Evolutionary conservation across 2,888 invertebrate genomes (phyloP).

Genomic region (Heliconius ethilla): DNA sequence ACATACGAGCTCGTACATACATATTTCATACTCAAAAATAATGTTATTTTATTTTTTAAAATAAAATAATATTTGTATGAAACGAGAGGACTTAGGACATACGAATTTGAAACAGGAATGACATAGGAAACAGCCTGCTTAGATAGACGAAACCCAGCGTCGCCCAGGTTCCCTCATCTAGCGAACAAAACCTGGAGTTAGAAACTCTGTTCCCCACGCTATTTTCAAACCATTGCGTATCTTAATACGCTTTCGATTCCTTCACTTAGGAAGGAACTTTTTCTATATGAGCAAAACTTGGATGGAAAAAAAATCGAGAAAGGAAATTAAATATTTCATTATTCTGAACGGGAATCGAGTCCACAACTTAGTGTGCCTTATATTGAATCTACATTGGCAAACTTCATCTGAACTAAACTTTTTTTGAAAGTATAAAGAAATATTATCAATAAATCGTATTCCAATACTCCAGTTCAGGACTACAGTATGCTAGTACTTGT

Average conservation of each 20-base stretch:
- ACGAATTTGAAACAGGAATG: no score
- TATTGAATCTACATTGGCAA: background rate
- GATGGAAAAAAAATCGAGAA: background rate
- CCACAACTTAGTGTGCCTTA: background rate
- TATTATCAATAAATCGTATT: background rate
- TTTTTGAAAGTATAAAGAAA: background rate
- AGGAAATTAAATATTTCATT: background rate
- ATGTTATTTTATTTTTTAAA: no score
- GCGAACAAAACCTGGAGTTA: background rate
- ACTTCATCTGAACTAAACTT: background rate
- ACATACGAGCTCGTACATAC: background rate
- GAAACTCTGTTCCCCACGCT: no score
- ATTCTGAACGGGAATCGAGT: background rate
- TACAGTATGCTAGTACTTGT: constrained; percentile 4
- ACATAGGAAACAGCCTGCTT: no score
- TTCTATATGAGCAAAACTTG: background rate
- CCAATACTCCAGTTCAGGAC: background rate
- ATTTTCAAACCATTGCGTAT: background rate
- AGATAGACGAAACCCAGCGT: no score
- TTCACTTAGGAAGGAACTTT: no score
- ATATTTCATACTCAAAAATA: no score
- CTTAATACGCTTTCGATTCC: no score
- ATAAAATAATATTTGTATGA: no score
- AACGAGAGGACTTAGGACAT: no score
- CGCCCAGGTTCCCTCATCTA: no score